Evolutionary conservation across 2,113 vertebrate genomes (phyloP), one percentile per base, ranked within the genome.

Genomic region (Tetrax tetrax): DNA sequence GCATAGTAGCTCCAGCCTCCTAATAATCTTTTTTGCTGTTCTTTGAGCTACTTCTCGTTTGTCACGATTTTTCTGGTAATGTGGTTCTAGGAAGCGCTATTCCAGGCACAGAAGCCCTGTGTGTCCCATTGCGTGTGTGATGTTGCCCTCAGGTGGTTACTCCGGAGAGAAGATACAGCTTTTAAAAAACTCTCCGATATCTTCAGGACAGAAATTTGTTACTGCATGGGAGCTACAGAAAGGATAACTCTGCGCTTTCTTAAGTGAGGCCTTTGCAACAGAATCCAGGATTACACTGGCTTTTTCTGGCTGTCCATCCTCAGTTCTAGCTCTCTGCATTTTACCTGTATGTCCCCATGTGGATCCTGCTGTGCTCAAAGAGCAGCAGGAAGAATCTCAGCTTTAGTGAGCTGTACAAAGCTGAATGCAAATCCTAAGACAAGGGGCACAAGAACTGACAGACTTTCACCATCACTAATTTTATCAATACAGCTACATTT

Each of bases 121-220:
- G 0, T 37, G 28, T 69, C 31, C 66, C 89, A 89, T 84, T 84
- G 65, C 1, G 0, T 92, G 88, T 75, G 87, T 89, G 77, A 95
- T 93, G 66, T 95, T 97, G 95, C 96, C 96, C 83, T 92, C 96
- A 95, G 94, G 95, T 96, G 96, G 95, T 68, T 95, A 85, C n/a
- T 95, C 66, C 57, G 76, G 71, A 85, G 31, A 93, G 54, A 91
- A 72, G 61, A 72, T 23, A 25, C 7, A 69, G 77, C 53, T 69
- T 87, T 37, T 29, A 74, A 29, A 82, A 57, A 63, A 87, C 0
- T 4, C 7, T 75, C 72, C 10, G 1, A 1, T 87, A 59, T 41
- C 18, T 91, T 81, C 5, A 6, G n/a, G 60, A 47, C 21, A 72
- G 47, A 80, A 25, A 50, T 43, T 37, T 91, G 27, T 76, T 75